Evolutionary conservation across 2,888 invertebrate species (phyloP), one percentile per base, ranked within the genome.

Genomic region (Bombyx huttoni): DNA sequence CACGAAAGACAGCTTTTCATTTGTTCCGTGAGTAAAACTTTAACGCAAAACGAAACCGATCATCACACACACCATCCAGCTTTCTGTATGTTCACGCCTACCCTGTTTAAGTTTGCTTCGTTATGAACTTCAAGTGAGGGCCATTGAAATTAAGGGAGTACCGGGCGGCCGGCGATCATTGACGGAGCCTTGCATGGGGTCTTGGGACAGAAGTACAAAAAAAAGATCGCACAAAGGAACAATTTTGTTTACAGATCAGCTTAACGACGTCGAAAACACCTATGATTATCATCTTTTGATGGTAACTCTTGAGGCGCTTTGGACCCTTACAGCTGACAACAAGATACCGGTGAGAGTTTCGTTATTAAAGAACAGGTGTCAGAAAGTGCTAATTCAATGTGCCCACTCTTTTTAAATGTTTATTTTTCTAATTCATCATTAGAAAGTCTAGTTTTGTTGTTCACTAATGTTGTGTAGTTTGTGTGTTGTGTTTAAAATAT

Each of bases 281-380:
- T 62, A 88, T 88, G 88, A 86, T 88, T 81, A 88, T 88, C 83
- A 88, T 88, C 84, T 87, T 88, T 87, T 88, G 88, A 88, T 88
- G 86, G 79, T 87, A 83, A 76, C 83, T 75, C 70, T 73, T 81
- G 81, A 78, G 84, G 83, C 82, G 84, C 80, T 82, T 80, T 80
- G 84, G 86, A 83, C 77, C 70, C 70, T 76, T 72, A 75, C 82
- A 70, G 80, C 85, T 83, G 85, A 77, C 86, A 73, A 78, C 85
- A 69, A 70, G 65, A 75, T 74, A 84, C 78, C 82, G 86, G 86
- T 87, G 86, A 86, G 86, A 81, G 68, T 76, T 76, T 81, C 64
- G 73, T 69, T 78, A 78, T 75, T 75, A 76, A 74, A 70, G 68
- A 75, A 71, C 68, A 64, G 63, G 58, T 56, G 54, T 59, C 52